Conservation (phyloP, 1,140 invertebrate species). For the Leucophenga varia region DNA sequence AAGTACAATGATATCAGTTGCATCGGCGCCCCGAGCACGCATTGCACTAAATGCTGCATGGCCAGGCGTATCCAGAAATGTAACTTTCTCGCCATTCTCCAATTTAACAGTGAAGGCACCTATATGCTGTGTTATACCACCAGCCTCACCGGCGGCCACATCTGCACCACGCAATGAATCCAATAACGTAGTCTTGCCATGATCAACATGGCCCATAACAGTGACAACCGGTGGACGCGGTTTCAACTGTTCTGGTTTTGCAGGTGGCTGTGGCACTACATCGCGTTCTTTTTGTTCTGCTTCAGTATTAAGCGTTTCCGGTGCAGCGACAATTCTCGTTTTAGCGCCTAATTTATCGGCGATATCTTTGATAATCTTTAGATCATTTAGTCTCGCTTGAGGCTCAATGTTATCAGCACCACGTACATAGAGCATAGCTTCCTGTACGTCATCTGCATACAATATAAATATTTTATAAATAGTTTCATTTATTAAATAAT, state of each 20-base stretch:
- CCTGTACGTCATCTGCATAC: constrained; percentile 70
- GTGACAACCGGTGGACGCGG: constrained; percentile 88
- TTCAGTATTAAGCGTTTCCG: constrained; percentile 42
- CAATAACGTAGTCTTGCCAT: constrained; percentile 97
- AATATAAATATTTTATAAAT: constrained; percentile 14
- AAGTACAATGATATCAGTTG: constrained; percentile 93
- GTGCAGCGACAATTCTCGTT: constrained; percentile 60
- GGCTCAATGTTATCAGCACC: constrained; percentile 59
- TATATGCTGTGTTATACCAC: constrained; percentile 99
- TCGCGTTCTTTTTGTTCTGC: constrained; percentile 57
- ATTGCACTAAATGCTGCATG: constrained; percentile 95
- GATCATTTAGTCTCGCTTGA: constrained; percentile 58
- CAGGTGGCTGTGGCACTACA: constrained; percentile 62
- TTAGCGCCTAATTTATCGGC: constrained; percentile 67
- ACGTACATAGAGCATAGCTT: constrained; percentile 68
- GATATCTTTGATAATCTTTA: constrained; percentile 64
- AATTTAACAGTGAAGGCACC: constrained; percentile 90
- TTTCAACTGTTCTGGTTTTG: constrained; percentile 64
- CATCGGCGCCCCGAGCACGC: constrained; percentile 85
- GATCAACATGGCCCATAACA: constrained; percentile 99
- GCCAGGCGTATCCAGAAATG: constrained; percentile 99
- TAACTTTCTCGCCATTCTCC: constrained; percentile 73
- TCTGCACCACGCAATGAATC: constrained; percentile 85
- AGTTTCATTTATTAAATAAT: background rate
- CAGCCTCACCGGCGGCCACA: constrained; percentile 90